Evolutionary conservation across 92 coral and sea anemone species (phyloP), one percentile per base, ranked within the genome.

Genomic region (Bergia puertoricense): DNA sequence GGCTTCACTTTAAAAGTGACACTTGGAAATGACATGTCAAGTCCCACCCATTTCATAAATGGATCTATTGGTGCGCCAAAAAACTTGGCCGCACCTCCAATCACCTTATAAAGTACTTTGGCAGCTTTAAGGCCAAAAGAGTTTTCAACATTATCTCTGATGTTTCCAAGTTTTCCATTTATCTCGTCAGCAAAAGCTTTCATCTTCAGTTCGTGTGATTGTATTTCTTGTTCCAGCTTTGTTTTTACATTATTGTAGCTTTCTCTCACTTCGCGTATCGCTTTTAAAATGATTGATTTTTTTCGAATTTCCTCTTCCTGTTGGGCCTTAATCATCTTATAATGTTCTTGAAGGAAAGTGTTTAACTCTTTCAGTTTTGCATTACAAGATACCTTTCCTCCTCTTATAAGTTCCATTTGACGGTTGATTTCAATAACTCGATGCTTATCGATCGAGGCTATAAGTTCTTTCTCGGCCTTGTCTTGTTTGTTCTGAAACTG

Each of bases 121-220:
- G 97, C 95, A 4, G 94, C 97, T 79, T 87, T 80, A 6, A 94
- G 86, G 95, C 97, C 92, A 82, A 94, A 94, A 59, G 86, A 93
- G 15, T 56, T 38, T 41, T 93, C 81, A 10, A 94, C 82, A 30
- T 92, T 91, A 1, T 20, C 51, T 76, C 81, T 81, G 42, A 94
- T 89, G 81, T 81, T 50, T 42, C 91, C 88, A 45, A 94, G 41
- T 76, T 91, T 91, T 20, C 93, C 80, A 74, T 93, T 94, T 10
- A 94, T 91, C 69, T 94, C 95, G 72, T 88, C 82, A 22, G 92
- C 76, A 45, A 88, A 72, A 6, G 89, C 59, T 59, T 80, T 79
- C 87, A 92, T 54, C 39, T 36, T 76, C 10, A 85, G 79, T 74
- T 94, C 93, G 51, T 92, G 68, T 7, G 89, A 86, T 23, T 87